phyloP scores from a whole-genome alignment of 1,140 invertebrate genomes.

The Octopus sinensis region DNA sequence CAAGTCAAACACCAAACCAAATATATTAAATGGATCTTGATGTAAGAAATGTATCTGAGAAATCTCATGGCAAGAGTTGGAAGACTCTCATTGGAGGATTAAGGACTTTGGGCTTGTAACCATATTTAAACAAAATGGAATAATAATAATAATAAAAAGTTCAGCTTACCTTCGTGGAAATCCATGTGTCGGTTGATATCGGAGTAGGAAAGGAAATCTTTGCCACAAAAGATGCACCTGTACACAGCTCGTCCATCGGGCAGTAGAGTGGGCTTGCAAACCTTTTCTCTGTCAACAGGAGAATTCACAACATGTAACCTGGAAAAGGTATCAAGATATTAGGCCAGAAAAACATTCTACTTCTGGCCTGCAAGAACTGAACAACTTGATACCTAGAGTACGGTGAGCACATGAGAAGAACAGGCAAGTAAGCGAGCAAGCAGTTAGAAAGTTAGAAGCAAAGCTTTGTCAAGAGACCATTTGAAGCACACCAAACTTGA shows the following conservation, averaged over 20 bases:
- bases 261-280: constrained; percentile 52
- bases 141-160: not conserved
- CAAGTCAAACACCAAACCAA: no score
- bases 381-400: not conserved
- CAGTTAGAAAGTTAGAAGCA: no score
- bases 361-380: constrained; percentile 4
- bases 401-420: no score
- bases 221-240: constrained; percentile 58
- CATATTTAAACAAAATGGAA: no score
- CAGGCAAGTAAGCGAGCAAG: no score
- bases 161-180: constrained; percentile 58
- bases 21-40: no score
- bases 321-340: constrained; percentile 24
- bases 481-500: no score
- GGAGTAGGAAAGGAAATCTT: constrained; percentile 58
- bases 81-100: no score
- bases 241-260: constrained; percentile 56
- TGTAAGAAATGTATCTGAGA: no score
- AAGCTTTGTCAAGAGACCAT: no score
- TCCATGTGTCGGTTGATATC: constrained; percentile 61
- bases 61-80: no score
- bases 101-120: no score
- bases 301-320: constrained; percentile 56
- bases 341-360: constrained; percentile 16
- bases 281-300: constrained; percentile 50